These are phyloP conservation scores for Pyxicephalus adspersus DNA, from an alignment of 2,113 vertebrate species.

Conservation along the genomic window DNA sequence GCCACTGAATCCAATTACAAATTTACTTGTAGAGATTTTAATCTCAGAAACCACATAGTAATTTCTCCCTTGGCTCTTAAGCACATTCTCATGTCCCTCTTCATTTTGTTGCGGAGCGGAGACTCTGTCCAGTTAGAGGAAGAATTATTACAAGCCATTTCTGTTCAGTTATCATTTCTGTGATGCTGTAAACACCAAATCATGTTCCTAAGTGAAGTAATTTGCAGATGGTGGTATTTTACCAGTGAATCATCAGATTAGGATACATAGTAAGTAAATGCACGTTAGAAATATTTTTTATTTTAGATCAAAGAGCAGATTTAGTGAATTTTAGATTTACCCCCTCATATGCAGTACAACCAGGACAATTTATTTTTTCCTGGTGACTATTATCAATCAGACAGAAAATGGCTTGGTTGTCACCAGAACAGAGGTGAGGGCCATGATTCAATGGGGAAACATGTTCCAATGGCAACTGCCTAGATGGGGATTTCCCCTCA, in stretches of 20 bases:
- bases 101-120: background rate
- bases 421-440: too few species aligned
- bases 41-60: conserved; percentile 50
- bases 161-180: conserved; percentile 27
- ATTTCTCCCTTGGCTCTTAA: conserved; percentile 44
- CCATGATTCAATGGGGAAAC: too few species aligned
- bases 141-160: background rate
- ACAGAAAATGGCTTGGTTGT: too few species aligned
- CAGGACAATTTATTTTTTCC: too few species aligned
- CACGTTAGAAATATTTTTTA: background rate
- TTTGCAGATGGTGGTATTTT: background rate
- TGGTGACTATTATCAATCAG: too few species aligned
- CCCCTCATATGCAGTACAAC: too few species aligned
- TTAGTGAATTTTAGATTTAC: too few species aligned
- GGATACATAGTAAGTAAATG: background rate
- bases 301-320: background rate
- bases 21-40: conserved; percentile 45
- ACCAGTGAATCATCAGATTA: background rate
- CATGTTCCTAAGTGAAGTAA: background rate
- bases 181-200: conserved; percentile 18
- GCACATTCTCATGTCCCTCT: conserved; percentile 36
- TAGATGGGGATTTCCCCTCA: too few species aligned
- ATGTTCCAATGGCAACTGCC: too few species aligned
- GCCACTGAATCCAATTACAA: conserved; percentile 30
- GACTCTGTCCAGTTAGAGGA: conserved; percentile 10